These are phyloP conservation scores for Xenotilapia caudafasciata DNA, from an alignment of 2,113 vertebrate genomes.

Conservation along the genomic window DNA sequence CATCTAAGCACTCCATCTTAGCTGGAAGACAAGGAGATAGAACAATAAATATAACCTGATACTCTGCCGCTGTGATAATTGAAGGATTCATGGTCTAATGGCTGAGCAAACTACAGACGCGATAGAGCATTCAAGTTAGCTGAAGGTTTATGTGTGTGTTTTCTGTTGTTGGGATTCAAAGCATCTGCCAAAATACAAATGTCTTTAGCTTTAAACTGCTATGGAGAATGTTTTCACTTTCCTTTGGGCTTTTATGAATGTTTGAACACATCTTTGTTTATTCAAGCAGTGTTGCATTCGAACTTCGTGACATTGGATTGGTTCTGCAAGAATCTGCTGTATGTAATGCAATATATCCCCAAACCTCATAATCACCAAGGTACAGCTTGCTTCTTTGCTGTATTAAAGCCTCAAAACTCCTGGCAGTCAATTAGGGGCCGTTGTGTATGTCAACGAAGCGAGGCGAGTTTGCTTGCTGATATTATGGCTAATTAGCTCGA, in stretches of 20 bases:
- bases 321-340: conserved; percentile 57
- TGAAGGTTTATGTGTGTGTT: neutral
- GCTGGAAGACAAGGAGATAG: conserved; percentile 17
- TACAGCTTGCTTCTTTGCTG: conserved; percentile 61
- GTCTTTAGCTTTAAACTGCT: conserved; percentile 27
- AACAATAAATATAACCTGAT: conserved; percentile 37
- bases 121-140: conserved; percentile 7
- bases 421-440: conserved; percentile 64
- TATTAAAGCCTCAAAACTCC: conserved; percentile 65
- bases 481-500: conserved; percentile 71
- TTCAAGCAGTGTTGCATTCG: conserved; percentile 43
- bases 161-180: conserved; percentile 21
- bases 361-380: conserved; percentile 65
- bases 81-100: conserved; percentile 43
- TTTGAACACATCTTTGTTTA: conserved; percentile 58
- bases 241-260: conserved; percentile 41
- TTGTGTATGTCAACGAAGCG: conserved; percentile 63
- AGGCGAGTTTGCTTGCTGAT: conserved; percentile 67
- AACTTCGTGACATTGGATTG: conserved; percentile 62
- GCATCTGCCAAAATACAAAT: conserved; percentile 17
- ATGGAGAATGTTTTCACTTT: conserved; percentile 27
- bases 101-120: conserved; percentile 2
- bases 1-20: conserved; percentile 37
- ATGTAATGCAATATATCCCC: conserved; percentile 52
- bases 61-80: conserved; percentile 24